Base-by-base conservation (phyloP, 2,797 vertebrate genomes). In the Choloepus didactylus region DNA sequence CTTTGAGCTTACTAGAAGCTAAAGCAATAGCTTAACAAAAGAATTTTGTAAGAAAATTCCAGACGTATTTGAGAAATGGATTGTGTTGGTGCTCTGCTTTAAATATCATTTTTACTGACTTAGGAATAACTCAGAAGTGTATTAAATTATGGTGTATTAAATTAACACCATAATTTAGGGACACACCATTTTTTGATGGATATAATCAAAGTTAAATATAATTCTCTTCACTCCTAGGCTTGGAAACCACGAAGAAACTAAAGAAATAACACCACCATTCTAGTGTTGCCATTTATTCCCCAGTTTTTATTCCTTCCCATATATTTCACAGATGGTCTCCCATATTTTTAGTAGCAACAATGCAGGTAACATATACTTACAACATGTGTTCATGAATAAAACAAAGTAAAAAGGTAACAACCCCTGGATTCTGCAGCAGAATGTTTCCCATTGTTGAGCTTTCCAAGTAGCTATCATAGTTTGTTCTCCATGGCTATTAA, bases 301-400 rank as follows among this genome's bases (percentile, higher is more conserved):
- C 16, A 67, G 70, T 56, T 95, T 95, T 96, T 82, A 92, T 70
- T 84, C 31, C 38, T 94, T 51, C 60, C 35, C 41, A 93, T 90
- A 54, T 83, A 96, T 76, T 86, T 94, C 77, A 94, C 93, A 96
- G 93, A 95, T 80, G 81, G 64, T 49, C 7, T 21, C 94, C 35
- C 59, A 56, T 76, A 96, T 94, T 96, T 94, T 96, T 94, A 93
- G 69, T 23, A 81, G 44, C 27, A 79, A 64, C 7, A 21, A 54
- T 90, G 15, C 41, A 97, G 84, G 89, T 95, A 95, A 69, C 80
- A 92, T 69, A 64, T 67, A 88, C 27, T 94, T 93, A 96, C 62
- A 96, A 94, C 94, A 97, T 89, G 64, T 96, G 94, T 70, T 93
- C 96, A 96, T 96, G 91, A 96, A 96, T 97, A 97, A 93, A 95